These are phyloP conservation scores for Drosophila pruinosa DNA, from an alignment of 1,140 invertebrate species.

Conservation along the genomic window DNA sequence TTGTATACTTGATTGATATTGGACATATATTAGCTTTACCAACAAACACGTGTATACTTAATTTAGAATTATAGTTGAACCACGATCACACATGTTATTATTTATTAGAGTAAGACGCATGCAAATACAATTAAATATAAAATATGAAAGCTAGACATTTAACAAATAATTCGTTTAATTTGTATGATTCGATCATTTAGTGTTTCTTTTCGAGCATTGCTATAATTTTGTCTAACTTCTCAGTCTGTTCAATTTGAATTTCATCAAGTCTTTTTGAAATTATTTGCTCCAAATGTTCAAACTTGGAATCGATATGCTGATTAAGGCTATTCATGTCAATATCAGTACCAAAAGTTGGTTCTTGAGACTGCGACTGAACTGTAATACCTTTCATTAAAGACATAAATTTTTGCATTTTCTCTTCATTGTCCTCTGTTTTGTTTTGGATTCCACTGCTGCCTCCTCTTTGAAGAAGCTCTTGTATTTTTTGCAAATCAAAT, in stretches of 20 bases:
- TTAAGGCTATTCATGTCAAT: slow-evolving; percentile 14
- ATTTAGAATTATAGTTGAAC: not conserved
- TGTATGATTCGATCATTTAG: not conserved
- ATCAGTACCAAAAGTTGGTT: not conserved
- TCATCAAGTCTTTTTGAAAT: slow-evolving; percentile 51
- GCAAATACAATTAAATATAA: not conserved
- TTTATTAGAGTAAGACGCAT: not conserved
- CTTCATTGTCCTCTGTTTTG: slow-evolving; percentile 33
- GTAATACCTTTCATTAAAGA: slow-evolving; percentile 37
- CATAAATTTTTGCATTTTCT: slow-evolving; percentile 64
- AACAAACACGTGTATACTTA: no score
- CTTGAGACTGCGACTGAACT: not conserved
- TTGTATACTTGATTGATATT: no score
- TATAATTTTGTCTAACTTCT: slow-evolving; percentile 55
- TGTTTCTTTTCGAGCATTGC: slow-evolving; percentile 48
- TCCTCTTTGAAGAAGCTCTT: slow-evolving; percentile 58
- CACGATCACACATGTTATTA: not conserved
- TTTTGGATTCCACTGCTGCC: slow-evolving; percentile 12
- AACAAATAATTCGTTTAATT: not conserved
- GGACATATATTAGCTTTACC: no score
- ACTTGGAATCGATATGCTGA: slow-evolving; percentile 38
- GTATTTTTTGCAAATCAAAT: slow-evolving; percentile 58
- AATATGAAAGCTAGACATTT: not conserved
- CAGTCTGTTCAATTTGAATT: slow-evolving; percentile 45
- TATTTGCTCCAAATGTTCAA: slow-evolving; percentile 34